A percentile compares a stretch with the other conserved stretches of the same genome.
These are phyloP conservation scores for Phengaris alcon DNA, from an alignment of 2,888 invertebrate species.

Conservation along the genomic window DNA sequence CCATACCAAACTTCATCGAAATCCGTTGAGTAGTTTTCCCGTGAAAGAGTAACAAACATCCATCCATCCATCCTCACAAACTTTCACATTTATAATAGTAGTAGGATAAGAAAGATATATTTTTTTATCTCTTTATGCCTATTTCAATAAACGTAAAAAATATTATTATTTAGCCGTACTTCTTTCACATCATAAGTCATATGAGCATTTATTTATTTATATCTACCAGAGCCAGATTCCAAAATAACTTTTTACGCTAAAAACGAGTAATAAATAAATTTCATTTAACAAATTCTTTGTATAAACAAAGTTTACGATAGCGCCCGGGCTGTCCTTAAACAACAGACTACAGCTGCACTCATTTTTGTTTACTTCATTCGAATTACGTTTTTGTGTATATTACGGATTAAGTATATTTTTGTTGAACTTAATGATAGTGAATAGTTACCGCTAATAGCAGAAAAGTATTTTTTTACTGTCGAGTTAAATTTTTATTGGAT, in stretches of 20 bases:
- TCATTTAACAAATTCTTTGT: slow-evolving; percentile 7
- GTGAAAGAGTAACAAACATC: too few relatives aligned
- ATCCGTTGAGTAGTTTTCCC: too few relatives aligned
- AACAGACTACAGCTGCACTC: not conserved
- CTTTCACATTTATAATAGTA: too few relatives aligned
- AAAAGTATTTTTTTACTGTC: too few relatives aligned
- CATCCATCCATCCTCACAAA: too few relatives aligned
- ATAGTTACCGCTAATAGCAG: too few relatives aligned
- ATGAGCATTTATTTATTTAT: not conserved
- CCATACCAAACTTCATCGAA: too few relatives aligned
- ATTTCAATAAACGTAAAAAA: too few relatives aligned
- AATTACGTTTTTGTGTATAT: slow-evolving; percentile 1
- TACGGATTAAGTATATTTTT: not conserved
- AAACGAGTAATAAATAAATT: not conserved
- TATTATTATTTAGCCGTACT: not conserved
- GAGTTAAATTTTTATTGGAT: too few relatives aligned
- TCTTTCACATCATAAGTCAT: not conserved
- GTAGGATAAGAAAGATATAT: too few relatives aligned
- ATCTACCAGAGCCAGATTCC: not conserved
- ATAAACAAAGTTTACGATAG: slow-evolving; percentile 3
- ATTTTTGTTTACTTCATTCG: slow-evolving; percentile 15
- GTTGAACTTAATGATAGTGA: not conserved
- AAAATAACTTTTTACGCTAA: not conserved
- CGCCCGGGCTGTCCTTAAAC: slow-evolving; percentile 6
- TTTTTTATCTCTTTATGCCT: too few relatives aligned